Base-by-base conservation (phyloP, 2,797 vertebrate species). In the Fistularia tabacaria region DNA sequence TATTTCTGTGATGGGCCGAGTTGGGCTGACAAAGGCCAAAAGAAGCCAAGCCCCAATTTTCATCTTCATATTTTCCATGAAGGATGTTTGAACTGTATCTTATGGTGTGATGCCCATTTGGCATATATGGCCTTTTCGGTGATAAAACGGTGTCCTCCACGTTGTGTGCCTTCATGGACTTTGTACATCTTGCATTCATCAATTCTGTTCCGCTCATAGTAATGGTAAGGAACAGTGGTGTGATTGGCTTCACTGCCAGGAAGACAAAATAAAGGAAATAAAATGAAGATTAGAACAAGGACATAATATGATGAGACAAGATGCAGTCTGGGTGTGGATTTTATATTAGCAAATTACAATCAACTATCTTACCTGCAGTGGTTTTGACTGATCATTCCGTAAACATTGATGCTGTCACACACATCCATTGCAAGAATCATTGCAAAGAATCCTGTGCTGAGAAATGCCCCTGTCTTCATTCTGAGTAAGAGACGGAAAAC, bases 361-460 rank as follows among this genome's bases (percentile, higher is more conserved):
- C 1, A 64, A 58, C 50, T 1, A 15, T 39, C 76, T 84, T 72
- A 97, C 96, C 92, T 94, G 93, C 96, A 98, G 76, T 96, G 92
- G 53, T 77, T 90, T 13, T 94, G 90, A 46, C 92, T 91, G 46
- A 95, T 93, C 97, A 98, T 98, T 25, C 97, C 97, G 0, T 95
- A 99, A 66, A 99, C 93, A 0, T 47, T 69, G 59, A 96, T 90
- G 66, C 84, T 90, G 75, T 97, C 93, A 0, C 97, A 99, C 58
- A 96, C 77, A n/a, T 98, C 94, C 80, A 95, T 87, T 3, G 94
- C 93, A 47, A 99, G 84, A 64, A 96, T 93, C 93, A 98, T 95
- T 1, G 94, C 93, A 87, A 99, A 99, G 91, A 97, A 99, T 45
- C 97, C 97, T 0, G 97, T 98, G 74, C 96, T 99, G 73, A 99